A percentile compares a stretch with the other conserved stretches of the same genome.
Conservation (phyloP, 1,140 invertebrate genomes). For the Theocolax elegans region DNA sequence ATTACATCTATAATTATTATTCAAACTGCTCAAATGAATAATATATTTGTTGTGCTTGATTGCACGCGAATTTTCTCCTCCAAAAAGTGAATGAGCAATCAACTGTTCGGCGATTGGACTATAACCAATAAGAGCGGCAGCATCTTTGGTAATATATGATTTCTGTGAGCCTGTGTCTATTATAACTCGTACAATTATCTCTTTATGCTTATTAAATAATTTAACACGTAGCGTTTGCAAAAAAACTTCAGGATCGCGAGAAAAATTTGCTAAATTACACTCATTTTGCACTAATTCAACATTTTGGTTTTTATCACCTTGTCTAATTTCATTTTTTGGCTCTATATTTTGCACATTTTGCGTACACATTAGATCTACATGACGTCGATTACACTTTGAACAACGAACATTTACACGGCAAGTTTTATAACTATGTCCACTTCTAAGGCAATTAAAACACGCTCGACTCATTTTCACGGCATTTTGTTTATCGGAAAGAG, state of each 20-base stretch:
- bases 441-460: slow-evolving; percentile 39
- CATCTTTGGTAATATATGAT: slow-evolving; percentile 32
- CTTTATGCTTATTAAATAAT: background rate
- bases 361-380: slow-evolving; percentile 38
- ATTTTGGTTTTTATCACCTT: background rate
- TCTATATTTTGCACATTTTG: background rate
- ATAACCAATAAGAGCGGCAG: slow-evolving; percentile 16
- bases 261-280: slow-evolving; percentile 10
- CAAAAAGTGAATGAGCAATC: slow-evolving; percentile 34
- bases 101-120: background rate
- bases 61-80: slow-evolving; percentile 5
- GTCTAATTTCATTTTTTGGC: too few species aligned
- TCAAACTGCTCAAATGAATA: slow-evolving; percentile 14
- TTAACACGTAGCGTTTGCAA: slow-evolving; percentile 30
- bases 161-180: slow-evolving; percentile 40
- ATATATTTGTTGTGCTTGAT: slow-evolving; percentile 34
- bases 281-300: background rate
- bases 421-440: slow-evolving; percentile 18
- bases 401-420: slow-evolving; percentile 31
- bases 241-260: slow-evolving; percentile 27
- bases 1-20: slow-evolving; percentile 35
- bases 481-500: slow-evolving; percentile 17
- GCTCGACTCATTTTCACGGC: slow-evolving; percentile 1
- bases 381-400: slow-evolving; percentile 2
- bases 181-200: slow-evolving; percentile 28